Evolutionary conservation across 1,140 invertebrate genomes (phyloP), one percentile per base, ranked within the genome.

Genomic region (Rhagoletis pomonella): DNA sequence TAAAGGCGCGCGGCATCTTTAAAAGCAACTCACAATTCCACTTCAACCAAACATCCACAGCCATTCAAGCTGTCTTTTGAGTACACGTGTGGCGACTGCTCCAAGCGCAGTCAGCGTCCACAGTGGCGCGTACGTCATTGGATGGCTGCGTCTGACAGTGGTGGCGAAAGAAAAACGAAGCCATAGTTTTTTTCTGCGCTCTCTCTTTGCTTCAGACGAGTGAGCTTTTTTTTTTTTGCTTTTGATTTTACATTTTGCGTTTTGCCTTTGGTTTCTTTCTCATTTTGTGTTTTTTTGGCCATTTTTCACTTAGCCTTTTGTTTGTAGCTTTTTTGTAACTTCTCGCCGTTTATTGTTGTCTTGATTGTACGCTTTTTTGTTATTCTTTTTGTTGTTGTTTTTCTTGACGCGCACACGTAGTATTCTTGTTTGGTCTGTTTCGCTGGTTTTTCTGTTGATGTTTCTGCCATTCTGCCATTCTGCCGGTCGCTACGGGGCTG

Each of bases 301-400:
- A 86, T 89, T 89, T 87, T 88, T 89, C 87, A 47, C 58, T 42
- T 42, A 62, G 29, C 50, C 84, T 55, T 60, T 60, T 85, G 84
- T 60, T 62, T 44, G 39, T 10, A 85, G 60, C 84, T 85, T 85
- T 85, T 85, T 85, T 29, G 47, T 81, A 81, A 12, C 47, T 81
- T 81, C 67, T 86, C 19, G 62, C 14, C 62, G 29, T 86, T 60
- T 58, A 62, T 86, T 64, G 50, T 86, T 86, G 59, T 39, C 17
- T 19, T 86, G 84, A 44, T 86, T 86, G 29, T 5, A 39, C 14
- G 58, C 17, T 81, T 42, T 14, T 29, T n/a, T 19, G n/a, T 50
- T 77, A 42, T 47, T 47, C 3, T 19, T 55, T 42, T 81, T 81
- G 73, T 81, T 81, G 50, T 81, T 81, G 5, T 58, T 29, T 9